Conservation (phyloP, 2,888 invertebrate species). For the Perizoma affinitatum region DNA sequence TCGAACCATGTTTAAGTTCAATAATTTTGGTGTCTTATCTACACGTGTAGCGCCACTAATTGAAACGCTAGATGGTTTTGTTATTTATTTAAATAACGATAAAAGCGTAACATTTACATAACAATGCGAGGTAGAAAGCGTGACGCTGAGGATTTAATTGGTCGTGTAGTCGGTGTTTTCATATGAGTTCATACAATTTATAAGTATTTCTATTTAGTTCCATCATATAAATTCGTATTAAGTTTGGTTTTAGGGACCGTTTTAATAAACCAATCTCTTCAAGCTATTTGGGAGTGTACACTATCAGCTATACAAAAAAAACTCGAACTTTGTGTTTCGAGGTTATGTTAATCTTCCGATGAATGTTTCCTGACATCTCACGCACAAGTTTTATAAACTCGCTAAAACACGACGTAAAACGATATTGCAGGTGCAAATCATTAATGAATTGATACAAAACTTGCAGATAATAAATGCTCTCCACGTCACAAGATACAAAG, state of each 20-base stretch:
- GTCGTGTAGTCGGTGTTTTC: constrained; percentile 32
- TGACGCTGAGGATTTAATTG: constrained; percentile 52
- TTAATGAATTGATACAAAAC: constrained; percentile 21
- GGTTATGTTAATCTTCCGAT: too few species aligned
- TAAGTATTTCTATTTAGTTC: neutral
- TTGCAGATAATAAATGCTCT: constrained; percentile 17
- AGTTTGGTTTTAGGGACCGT: neutral
- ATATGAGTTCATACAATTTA: constrained; percentile 15
- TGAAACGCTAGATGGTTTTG: constrained; percentile 52
- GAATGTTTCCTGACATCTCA: too few species aligned
- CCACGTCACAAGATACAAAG: constrained; percentile 27
- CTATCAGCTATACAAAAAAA: too few species aligned
- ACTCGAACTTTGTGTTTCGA: too few species aligned
- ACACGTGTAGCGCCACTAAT: constrained; percentile 38
- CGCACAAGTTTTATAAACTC: too few species aligned
- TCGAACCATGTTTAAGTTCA: neutral
- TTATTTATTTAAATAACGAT: constrained; percentile 54
- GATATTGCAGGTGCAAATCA: constrained; percentile 21
- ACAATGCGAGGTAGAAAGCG: constrained; percentile 69
- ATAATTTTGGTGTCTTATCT: constrained; percentile 8
- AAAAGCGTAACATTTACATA: constrained; percentile 55
- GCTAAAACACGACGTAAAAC: neutral
- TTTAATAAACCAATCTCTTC: too few species aligned
- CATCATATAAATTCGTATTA: neutral
- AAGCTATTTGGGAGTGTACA: too few species aligned